Base-by-base conservation (phyloP, 2,113 vertebrate species). In the Labeo catla region DNA sequence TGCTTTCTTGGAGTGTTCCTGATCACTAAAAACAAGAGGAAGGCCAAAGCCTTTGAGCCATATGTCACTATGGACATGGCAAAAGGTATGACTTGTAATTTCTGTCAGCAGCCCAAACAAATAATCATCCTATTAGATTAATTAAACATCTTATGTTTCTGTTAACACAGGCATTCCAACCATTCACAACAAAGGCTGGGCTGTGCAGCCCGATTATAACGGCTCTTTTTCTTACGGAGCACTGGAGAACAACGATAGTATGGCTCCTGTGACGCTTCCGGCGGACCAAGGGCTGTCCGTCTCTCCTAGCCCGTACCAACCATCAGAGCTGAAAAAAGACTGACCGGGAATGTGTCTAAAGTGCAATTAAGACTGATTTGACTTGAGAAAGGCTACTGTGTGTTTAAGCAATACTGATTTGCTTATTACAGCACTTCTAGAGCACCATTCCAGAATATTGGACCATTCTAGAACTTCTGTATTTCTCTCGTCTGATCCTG, bases 41-140 rank as follows among this genome's bases (percentile, higher is more conserved):
- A 92, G 87, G 84, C 93, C 23, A 95, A 96, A 68, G 91, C 93
- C 0, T 99, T 99, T 77, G 98, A 99, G 92, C 98, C 98, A 0
- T 99, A 98, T 76, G 97, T 99, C 89, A 96, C 97, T 1, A 97
- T 99, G 97, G 96, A 98, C 80, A 96, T 98, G 92, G 92, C 95
- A 91, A 96, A 97, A 94, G 97, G 98, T 99, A 92, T 91, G 70
- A 45, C 5, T 73, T 79, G 4, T 2, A 8, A 45, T 45, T 45
- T 43, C 36, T 80, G 7, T 79, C 12, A 5, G 61, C 19, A 45
- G 23, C 36, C 36, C n/a, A 63, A 63, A 80, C 36, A 80, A 45
- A 10, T 21, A n/a, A 28, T 76, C 73, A 28, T 47, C 39, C 11
- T 11, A 39, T 57, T 57, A 12, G 28, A 39, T 52, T 78, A 78